Conservation (phyloP, 2,113 vertebrate genomes). For the Tretioscincus oriximinensis region DNA sequence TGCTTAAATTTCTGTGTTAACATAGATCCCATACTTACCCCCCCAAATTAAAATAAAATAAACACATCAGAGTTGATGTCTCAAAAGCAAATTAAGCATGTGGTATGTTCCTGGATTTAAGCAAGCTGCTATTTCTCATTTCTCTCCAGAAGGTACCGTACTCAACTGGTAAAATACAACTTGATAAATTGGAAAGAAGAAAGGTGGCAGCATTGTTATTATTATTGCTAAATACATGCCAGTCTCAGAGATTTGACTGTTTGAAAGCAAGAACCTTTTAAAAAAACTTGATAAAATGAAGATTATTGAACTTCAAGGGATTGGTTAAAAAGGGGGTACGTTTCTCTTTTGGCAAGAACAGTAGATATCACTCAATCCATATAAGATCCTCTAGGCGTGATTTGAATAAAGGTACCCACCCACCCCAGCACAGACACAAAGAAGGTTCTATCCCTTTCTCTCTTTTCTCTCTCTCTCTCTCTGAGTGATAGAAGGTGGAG, state of each 20-base stretch:
- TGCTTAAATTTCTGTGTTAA: constrained; percentile 46
- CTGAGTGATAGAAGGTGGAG: constrained; percentile 23
- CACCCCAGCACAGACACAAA: constrained; percentile 24
- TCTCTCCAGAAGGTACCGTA: constrained; percentile 31
- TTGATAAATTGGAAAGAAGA: constrained; percentile 26
- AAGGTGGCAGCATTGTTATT: neutral
- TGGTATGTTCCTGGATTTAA: constrained; percentile 32
- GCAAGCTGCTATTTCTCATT: constrained; percentile 43
- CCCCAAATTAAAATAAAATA: neutral
- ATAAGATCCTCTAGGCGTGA: neutral
- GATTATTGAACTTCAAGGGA: too few species aligned
- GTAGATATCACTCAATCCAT: neutral
- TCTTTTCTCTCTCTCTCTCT: neutral
- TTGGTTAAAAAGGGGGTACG: constrained; percentile 7
- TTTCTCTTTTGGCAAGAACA: constrained; percentile 27
- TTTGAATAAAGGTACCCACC: constrained; percentile 34
- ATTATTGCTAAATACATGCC: constrained; percentile 13
- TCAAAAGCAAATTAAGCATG: constrained; percentile 42
- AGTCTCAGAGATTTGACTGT: constrained; percentile 2
- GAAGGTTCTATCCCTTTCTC: neutral
- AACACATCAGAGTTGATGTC: neutral
- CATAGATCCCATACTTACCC: neutral
- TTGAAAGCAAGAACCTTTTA: neutral
- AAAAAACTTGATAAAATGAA: constrained; percentile 16
- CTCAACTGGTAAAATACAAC: constrained; percentile 33